Percentiles rank a stretch among this genome's conserved stretches.
phyloP scores from a whole-genome alignment of 2,797 vertebrate species.

The Mormyrus hasselquistii region DNA sequence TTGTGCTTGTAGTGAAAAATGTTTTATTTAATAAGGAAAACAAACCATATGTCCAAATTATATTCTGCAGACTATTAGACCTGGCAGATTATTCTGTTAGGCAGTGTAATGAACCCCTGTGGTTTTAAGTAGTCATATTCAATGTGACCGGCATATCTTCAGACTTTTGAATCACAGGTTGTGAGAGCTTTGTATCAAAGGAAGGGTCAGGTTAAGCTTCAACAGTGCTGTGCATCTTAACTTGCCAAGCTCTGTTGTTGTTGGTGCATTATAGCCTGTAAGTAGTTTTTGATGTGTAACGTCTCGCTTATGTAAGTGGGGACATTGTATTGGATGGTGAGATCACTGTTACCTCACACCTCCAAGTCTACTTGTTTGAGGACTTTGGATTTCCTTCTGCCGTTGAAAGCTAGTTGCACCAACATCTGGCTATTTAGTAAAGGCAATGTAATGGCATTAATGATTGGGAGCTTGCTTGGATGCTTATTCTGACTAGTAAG shows the following conservation, averaged over 20 bases:
- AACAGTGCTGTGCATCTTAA: background rate
- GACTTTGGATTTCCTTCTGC: background rate
- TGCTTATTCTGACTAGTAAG: background rate
- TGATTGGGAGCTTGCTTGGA: background rate
- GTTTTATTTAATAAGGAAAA: background rate
- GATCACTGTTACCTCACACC: background rate
- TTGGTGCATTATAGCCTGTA: background rate
- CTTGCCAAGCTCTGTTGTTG: background rate
- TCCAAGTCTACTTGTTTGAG: background rate
- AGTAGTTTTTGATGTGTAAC: background rate
- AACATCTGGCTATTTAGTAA: background rate
- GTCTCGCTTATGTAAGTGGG: background rate
- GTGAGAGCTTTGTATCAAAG: background rate
- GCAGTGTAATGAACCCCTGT: background rate
- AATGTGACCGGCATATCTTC: background rate
- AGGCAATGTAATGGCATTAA: background rate
- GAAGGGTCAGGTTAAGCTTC: background rate
- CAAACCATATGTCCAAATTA: background rate
- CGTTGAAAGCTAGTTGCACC: background rate
- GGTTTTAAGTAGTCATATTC: background rate
- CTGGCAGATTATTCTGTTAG: background rate
- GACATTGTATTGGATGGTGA: background rate
- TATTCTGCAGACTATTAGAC: background rate
- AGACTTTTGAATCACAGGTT: background rate
- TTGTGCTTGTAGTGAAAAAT: background rate